Percentiles rank a stretch among this genome's conserved stretches.
Evolutionary conservation across 2,113 vertebrate species (phyloP).

Genomic region (Melanotaenia duboulayi): DNA sequence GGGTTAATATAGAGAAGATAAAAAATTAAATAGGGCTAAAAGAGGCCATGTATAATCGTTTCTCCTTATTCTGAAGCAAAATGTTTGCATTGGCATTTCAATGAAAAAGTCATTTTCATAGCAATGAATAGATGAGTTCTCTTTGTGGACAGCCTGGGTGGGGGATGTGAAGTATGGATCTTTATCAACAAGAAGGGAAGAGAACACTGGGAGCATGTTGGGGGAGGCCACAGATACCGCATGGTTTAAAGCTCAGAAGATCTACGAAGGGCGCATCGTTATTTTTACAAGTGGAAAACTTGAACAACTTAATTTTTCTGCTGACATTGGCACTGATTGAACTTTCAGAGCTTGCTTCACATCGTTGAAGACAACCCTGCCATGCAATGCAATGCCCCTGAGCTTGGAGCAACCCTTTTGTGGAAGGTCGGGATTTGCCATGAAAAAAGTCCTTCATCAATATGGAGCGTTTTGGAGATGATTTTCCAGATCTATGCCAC

Average conservation of each 20-base stretch:
- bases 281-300: neutral
- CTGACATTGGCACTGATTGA: neutral
- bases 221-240: conserved; percentile 51
- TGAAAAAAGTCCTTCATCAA: neutral
- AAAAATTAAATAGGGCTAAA: neutral
- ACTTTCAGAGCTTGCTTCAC: neutral
- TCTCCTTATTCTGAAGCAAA: neutral
- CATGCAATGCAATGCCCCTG: neutral
- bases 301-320: neutral
- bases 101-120: neutral
- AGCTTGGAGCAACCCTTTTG: conserved; percentile 14
- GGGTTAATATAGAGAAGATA: neutral
- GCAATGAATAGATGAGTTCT: neutral
- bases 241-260: conserved; percentile 39
- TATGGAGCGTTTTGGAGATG: conserved; percentile 12
- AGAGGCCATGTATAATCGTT: too few relatives aligned
- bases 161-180: conserved; percentile 69
- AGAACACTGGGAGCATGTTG: conserved; percentile 32
- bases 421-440: neutral
- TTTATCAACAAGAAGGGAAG: conserved; percentile 57
- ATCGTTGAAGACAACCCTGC: neutral
- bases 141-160: conserved; percentile 39
- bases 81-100: neutral
- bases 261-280: neutral
- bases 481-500: conserved; percentile 17